Conservation (phyloP, 2,797 vertebrate species). For the Agapornis canus region DNA sequence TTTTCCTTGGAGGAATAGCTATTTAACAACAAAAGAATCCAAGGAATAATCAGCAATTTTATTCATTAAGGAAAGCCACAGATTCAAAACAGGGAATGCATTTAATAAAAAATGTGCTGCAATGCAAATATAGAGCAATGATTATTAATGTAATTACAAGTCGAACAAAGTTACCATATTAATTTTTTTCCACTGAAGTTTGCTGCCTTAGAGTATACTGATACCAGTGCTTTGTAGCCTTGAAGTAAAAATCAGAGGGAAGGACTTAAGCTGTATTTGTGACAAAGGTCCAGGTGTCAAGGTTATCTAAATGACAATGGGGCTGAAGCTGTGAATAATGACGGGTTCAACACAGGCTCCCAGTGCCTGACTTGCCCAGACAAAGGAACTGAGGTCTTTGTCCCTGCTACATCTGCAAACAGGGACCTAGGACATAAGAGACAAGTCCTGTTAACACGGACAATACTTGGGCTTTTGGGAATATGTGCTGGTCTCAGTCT, state of each 20-base stretch:
- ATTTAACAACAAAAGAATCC: not conserved
- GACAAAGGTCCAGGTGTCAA: not conserved
- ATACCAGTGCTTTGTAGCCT: not conserved
- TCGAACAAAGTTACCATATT: not conserved
- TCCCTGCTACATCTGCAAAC: not conserved
- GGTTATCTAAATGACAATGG: not conserved
- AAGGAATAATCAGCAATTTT: not conserved
- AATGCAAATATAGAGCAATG: not conserved
- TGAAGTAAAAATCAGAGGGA: not conserved
- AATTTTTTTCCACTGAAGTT: not conserved
- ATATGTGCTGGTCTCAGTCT: not conserved
- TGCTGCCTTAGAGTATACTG: not conserved
- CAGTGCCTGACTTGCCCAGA: not conserved
- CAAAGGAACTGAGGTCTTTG: not conserved
- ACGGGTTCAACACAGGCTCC: not conserved
- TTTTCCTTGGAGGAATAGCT: not conserved
- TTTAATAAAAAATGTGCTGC: not conserved
- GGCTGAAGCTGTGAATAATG: not conserved
- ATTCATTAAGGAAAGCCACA: not conserved
- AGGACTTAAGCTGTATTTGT: not conserved
- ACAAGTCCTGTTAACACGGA: not conserved
- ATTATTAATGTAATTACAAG: not conserved
- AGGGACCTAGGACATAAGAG: fast-evolving
- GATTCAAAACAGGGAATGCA: not conserved
- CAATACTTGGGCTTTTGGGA: not conserved